These are phyloP conservation scores for Pristionchus pacificus DNA, from an alignment of 1,140 invertebrate genomes.

Conservation along the genomic window DNA sequence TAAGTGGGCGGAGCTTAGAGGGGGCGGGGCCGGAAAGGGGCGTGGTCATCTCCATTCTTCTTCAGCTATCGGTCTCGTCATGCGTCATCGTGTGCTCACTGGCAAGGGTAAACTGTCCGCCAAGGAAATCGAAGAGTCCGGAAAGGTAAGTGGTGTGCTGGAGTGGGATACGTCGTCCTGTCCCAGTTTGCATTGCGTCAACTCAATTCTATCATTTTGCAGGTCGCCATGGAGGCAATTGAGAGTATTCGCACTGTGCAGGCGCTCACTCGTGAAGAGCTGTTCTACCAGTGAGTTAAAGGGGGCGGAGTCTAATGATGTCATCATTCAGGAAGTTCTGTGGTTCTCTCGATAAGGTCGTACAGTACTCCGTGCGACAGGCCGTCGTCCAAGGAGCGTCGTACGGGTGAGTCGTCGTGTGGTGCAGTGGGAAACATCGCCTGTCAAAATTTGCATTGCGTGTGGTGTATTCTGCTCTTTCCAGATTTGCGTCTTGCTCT, in stretches of 20 bases:
- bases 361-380: constrained; percentile 23
- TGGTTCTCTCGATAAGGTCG: constrained; percentile 29
- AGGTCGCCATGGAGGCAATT: constrained; percentile 47
- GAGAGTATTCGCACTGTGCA: constrained; percentile 51
- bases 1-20: too few relatives aligned
- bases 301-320: not conserved
- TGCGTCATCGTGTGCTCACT: constrained; percentile 42
- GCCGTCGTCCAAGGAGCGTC: constrained; percentile 27
- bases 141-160: constrained; percentile 55
- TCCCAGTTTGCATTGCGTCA: not conserved
- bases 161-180: not conserved
- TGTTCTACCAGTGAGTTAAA: constrained; percentile 27
- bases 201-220: constrained; percentile 7
- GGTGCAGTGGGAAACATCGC: not conserved
- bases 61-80: constrained; percentile 52
- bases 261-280: constrained; percentile 40
- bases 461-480: constrained; percentile 16
- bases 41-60: constrained; percentile 1
- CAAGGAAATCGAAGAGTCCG: constrained; percentile 60
- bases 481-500: constrained; percentile 54
- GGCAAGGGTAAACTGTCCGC: constrained; percentile 58
- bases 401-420: constrained; percentile 25
- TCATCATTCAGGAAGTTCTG: constrained; percentile 25
- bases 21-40: too few relatives aligned
- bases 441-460: constrained; percentile 11